These are phyloP conservation scores for Podarcis muralis DNA, from an alignment of 2,113 vertebrate genomes.

Conservation along the genomic window DNA sequence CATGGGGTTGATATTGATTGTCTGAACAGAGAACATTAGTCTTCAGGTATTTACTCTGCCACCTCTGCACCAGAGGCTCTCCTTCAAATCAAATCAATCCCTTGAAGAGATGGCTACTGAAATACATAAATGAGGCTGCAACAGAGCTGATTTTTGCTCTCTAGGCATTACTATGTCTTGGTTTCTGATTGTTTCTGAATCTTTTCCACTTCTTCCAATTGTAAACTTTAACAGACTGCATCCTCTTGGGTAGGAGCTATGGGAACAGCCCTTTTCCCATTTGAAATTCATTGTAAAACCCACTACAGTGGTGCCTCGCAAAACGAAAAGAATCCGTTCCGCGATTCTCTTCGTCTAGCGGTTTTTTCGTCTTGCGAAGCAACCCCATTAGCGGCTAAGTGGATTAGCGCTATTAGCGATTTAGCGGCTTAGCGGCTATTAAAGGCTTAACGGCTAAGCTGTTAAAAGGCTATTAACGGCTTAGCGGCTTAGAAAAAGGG, in stretches of 20 bases:
- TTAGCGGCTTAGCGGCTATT: too few relatives aligned
- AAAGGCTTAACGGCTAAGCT: too few relatives aligned
- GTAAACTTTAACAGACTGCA: neutral
- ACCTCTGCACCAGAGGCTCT: slow-evolving; percentile 87
- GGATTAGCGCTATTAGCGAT: too few relatives aligned
- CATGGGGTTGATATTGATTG: slow-evolving; percentile 95
- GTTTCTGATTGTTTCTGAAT: slow-evolving; percentile 25
- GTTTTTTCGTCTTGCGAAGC: too few relatives aligned
- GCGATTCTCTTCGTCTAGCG: too few relatives aligned
- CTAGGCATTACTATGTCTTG: slow-evolving; percentile 28
- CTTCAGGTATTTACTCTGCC: slow-evolving; percentile 99
- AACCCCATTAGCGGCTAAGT: too few relatives aligned
- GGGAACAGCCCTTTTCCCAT: neutral
- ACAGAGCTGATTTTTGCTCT: slow-evolving; percentile 50
- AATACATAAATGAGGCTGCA: slow-evolving; percentile 81
- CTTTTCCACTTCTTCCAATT: slow-evolving; percentile 44
- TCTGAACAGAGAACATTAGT: slow-evolving; percentile 92
- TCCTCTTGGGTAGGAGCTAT: neutral
- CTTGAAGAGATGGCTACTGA: slow-evolving; percentile 86
- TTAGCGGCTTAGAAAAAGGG: too few relatives aligned
- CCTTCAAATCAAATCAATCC: slow-evolving; percentile 93
- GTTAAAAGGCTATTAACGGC: too few relatives aligned
- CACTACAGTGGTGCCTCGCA: too few relatives aligned
- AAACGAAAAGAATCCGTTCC: too few relatives aligned
- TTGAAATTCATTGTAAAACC: neutral